phyloP scores from a whole-genome alignment of 2,797 vertebrate genomes.

The Sus cebifrons region DNA sequence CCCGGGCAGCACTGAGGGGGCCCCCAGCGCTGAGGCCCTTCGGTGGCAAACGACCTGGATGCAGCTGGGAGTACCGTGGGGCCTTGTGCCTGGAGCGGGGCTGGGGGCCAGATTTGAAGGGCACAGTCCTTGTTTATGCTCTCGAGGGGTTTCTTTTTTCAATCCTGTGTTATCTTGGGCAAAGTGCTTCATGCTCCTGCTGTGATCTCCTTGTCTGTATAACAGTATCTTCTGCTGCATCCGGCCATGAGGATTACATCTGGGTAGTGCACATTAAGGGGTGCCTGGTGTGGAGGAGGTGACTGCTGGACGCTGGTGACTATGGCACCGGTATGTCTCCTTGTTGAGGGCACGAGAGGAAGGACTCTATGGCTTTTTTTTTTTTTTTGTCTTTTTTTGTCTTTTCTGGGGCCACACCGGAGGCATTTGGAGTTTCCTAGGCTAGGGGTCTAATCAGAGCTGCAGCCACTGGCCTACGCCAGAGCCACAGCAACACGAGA shows the following conservation, averaged over 20 bases:
- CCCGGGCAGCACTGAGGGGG: neutral
- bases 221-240: too few species aligned
- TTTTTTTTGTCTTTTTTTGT: too few species aligned
- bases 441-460: too few species aligned
- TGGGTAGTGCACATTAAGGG: fast-evolving
- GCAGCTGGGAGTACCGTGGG: neutral
- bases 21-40: neutral
- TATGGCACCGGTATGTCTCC: fast-evolving
- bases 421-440: too few species aligned
- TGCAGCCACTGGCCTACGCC: too few species aligned
- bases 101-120: too few species aligned
- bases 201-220: neutral
- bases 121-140: neutral
- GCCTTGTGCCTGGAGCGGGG: neutral
- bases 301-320: fast-evolving
- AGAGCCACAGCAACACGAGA: too few species aligned
- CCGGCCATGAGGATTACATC: fast-evolving
- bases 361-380: too few species aligned
- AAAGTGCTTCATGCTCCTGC: neutral
- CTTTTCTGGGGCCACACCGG: too few species aligned
- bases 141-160: too few species aligned
- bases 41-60: neutral
- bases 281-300: neutral
- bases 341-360: neutral
- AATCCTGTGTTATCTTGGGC: neutral